Conservation (phyloP, 1,140 invertebrate genomes). For the Drosophila seguyi region DNA sequence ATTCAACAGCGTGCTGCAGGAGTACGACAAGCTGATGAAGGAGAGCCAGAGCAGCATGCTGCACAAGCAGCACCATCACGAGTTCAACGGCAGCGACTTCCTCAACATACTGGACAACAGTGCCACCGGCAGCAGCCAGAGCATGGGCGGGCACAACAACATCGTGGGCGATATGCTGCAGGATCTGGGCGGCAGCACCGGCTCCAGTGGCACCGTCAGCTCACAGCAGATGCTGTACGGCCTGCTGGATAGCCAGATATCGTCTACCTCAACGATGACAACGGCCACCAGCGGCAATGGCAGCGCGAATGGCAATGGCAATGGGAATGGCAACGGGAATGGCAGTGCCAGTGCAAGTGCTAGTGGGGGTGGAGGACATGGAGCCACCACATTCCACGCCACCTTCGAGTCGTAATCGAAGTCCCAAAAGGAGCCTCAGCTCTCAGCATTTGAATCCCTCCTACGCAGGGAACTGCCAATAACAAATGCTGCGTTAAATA, state of each 20-base stretch:
- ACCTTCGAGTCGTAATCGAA: conserved; percentile 38
- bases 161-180: conserved; percentile 67
- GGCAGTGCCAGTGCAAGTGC: not conserved
- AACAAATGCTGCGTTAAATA: conserved; percentile 5
- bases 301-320: conserved; percentile 22
- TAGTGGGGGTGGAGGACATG: not conserved
- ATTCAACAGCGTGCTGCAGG: conserved; percentile 74
- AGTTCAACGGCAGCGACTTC: conserved; percentile 75
- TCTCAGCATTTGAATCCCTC: conserved; percentile 1
- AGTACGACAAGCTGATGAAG: conserved; percentile 84
- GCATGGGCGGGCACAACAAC: conserved; percentile 58
- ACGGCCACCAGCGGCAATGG: conserved; percentile 30
- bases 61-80: conserved; percentile 61
- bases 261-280: conserved; percentile 45
- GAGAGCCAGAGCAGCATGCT: conserved; percentile 82
- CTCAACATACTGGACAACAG: conserved; percentile 78
- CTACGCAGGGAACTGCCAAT: not conserved
- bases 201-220: conserved; percentile 58
- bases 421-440: not conserved
- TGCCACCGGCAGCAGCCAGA: conserved; percentile 57
- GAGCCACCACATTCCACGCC: conserved; percentile 28
- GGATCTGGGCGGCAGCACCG: conserved; percentile 62
- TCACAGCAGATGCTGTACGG: conserved; percentile 61
- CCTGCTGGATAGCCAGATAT: conserved; percentile 53
- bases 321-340: not conserved